A percentile compares a stretch with the other conserved stretches of the same genome.
These are phyloP conservation scores for Metacarcinus magister DNA, from an alignment of 2,888 invertebrate species.

Conservation along the genomic window DNA sequence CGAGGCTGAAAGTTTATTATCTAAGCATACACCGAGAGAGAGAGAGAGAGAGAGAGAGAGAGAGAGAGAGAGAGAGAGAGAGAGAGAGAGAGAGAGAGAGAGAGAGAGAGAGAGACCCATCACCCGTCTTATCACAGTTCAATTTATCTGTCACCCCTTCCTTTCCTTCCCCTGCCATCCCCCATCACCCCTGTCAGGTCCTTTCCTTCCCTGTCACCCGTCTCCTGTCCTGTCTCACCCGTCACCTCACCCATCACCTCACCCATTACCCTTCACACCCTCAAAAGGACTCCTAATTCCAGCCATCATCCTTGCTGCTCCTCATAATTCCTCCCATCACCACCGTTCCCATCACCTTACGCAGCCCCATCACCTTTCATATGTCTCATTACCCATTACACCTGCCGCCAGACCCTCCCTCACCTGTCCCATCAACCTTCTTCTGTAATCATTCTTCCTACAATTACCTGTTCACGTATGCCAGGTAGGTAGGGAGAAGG, in stretches of 20 bases:
- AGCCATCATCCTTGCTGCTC: neutral
- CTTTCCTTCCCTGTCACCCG: too few relatives aligned
- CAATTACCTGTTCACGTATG: neutral
- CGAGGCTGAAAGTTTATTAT: neutral
- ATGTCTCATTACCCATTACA: neutral
- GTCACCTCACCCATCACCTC: too few relatives aligned
- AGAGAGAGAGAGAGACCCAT: neutral
- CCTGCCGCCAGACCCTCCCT: neutral
- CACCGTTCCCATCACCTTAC: conserved; percentile 4
- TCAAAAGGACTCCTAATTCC: neutral
- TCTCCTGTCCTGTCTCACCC: too few relatives aligned
- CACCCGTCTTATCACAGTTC: neutral
- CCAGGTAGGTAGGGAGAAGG: neutral
- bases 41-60: neutral
- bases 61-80: too few relatives aligned
- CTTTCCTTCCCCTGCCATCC: neutral
- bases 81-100: too few relatives aligned
- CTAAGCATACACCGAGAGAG: neutral
- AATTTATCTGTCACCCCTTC: neutral
- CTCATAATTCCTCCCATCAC: neutral
- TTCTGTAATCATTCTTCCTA: neutral
- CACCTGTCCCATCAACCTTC: neutral
- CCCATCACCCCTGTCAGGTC: neutral
- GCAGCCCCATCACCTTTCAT: conserved; percentile 8
- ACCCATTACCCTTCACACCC: neutral